phyloP scores from a whole-genome alignment of 2,113 vertebrate species.

The Pelobates fuscus region DNA sequence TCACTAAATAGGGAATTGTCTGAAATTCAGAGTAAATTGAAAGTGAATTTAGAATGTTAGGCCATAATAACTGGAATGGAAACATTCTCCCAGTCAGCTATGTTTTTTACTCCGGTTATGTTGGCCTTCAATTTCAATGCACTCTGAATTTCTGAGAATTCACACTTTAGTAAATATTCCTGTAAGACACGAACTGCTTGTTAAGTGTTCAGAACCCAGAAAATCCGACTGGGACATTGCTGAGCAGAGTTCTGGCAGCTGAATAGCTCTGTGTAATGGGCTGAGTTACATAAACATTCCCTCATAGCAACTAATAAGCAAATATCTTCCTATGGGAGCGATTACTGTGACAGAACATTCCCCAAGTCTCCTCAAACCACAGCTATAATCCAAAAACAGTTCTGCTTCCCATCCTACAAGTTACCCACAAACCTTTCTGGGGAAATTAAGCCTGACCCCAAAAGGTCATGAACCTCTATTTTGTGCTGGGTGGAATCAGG shows the following conservation, averaged over 20 bases:
- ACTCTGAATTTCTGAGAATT: too few species aligned
- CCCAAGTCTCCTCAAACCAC: slow-evolving; percentile 13
- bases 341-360: slow-evolving; percentile 41
- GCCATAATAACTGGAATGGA: too few species aligned
- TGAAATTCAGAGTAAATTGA: too few species aligned
- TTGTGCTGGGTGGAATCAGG: background rate
- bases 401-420: background rate
- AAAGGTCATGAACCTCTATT: background rate
- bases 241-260: slow-evolving; percentile 36
- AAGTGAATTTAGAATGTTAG: too few species aligned
- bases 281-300: slow-evolving; percentile 47
- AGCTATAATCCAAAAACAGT: background rate
- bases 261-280: slow-evolving; percentile 43
- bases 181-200: background rate
- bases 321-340: slow-evolving; percentile 34
- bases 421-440: slow-evolving; percentile 4
- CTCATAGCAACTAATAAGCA: slow-evolving; percentile 46
- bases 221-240: slow-evolving; percentile 28
- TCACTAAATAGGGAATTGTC: too few species aligned
- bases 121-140: too few species aligned
- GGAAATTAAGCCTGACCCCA: background rate
- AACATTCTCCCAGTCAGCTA: too few species aligned
- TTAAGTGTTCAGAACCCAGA: slow-evolving; percentile 26
- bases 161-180: too few species aligned
- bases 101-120: too few species aligned